Evolutionary conservation across 2,797 vertebrate species (phyloP).

Genomic region (Betta splendens): DNA sequence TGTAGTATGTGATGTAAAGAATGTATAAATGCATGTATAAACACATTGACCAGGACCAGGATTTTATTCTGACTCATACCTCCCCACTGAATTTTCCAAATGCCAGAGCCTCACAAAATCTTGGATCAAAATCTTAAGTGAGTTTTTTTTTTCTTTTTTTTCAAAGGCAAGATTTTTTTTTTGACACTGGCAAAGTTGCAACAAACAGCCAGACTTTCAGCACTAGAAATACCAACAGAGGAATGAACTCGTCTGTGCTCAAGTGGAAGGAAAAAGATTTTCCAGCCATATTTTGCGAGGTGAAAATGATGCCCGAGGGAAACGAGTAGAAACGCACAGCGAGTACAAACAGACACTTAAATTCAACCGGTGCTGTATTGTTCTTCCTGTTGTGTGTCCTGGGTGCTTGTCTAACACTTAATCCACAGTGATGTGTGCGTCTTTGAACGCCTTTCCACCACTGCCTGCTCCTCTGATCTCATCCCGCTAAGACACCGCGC

Average conservation of each 20-base stretch:
- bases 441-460: conserved; percentile 40
- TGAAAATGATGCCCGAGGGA: conserved; percentile 58
- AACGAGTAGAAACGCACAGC: conserved; percentile 35
- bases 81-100: conserved; percentile 24
- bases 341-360: conserved; percentile 43
- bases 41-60: conserved; percentile 7
- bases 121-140: conserved; percentile 44
- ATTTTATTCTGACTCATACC: conserved; percentile 33
- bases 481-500: neutral
- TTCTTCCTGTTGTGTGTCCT: conserved; percentile 10
- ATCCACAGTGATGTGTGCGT: conserved; percentile 28
- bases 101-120: conserved; percentile 37
- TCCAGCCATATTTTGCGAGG: conserved; percentile 58
- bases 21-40: too few species aligned
- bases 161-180: conserved; percentile 24
- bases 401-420: conserved; percentile 31
- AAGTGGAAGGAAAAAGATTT: conserved; percentile 47
- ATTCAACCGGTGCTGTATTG: conserved; percentile 32
- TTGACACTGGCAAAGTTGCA: conserved; percentile 45
- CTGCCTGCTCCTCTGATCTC: conserved; percentile 14
- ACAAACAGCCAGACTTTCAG: conserved; percentile 43
- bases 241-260: conserved; percentile 26
- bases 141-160: conserved; percentile 15
- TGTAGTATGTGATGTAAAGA: too few species aligned
- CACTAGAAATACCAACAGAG: conserved; percentile 20